Evolutionary conservation across 2,113 vertebrate genomes (phyloP).

Genomic region (Mirounga angustirostris): DNA sequence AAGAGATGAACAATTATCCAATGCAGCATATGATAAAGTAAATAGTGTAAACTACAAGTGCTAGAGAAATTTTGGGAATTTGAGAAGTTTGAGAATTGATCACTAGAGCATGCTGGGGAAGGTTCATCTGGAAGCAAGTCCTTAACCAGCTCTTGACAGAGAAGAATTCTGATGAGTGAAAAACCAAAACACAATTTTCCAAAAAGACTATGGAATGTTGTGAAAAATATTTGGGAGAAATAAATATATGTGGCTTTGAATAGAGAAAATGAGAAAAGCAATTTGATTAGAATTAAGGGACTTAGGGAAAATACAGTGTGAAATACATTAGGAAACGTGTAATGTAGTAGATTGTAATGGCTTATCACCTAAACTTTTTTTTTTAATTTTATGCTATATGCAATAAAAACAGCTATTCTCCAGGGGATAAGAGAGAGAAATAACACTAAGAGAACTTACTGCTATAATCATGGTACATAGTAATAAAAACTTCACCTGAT

Average conservation of each 20-base stretch:
- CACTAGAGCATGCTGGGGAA: background rate
- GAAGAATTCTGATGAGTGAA: background rate
- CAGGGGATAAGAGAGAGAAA: background rate
- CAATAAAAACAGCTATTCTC: background rate
- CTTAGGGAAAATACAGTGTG: background rate
- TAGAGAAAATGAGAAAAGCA: background rate
- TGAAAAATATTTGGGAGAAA: background rate
- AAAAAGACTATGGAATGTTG: background rate
- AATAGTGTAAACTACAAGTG: background rate
- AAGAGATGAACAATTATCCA: background rate
- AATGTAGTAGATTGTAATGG: background rate
- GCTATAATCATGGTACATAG: background rate
- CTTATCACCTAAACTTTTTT: background rate
- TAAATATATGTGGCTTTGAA: background rate
- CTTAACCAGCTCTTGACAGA: background rate
- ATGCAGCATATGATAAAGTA: background rate
- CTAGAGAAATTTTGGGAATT: background rate
- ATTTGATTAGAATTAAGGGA: conserved; percentile 3
- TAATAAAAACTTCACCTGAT: background rate
- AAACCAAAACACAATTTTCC: background rate
- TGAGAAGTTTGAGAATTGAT: background rate
- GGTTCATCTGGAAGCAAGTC: background rate
- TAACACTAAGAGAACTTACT: background rate
- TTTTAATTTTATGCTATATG: background rate
- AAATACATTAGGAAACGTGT: background rate